Conservation (phyloP, 2,888 invertebrate species). For the Abrostola triplasia region DNA sequence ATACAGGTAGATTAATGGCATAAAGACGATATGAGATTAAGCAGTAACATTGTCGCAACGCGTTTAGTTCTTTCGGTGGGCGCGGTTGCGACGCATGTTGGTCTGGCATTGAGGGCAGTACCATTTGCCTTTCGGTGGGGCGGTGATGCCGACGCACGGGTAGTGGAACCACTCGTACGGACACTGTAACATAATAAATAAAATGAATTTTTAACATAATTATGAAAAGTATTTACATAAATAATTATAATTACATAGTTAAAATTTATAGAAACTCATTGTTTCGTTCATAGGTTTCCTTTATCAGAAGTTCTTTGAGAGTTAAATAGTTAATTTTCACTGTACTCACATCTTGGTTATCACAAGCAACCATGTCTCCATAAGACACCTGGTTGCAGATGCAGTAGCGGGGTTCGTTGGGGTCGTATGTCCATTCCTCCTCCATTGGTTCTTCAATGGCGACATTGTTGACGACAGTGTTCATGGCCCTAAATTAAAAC, state of each 20-base stretch:
- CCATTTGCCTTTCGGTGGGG: constrained; percentile 99
- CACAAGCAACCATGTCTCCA: constrained; percentile 99
- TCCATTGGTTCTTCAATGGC: constrained; percentile 87
- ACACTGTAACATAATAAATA: constrained; percentile 89
- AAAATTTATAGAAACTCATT: too few species aligned
- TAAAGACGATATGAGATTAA: constrained; percentile 45
- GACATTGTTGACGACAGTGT: constrained; percentile 86
- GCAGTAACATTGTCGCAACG: constrained; percentile 28
- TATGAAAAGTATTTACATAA: too few species aligned
- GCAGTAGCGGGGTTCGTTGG: constrained; percentile 98
- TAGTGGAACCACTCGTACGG: constrained; percentile 99
- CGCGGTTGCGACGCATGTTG: constrained; percentile 94
- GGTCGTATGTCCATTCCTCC: constrained; percentile 97
- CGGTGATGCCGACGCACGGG: constrained; percentile 98
- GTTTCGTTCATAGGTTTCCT: background rate
- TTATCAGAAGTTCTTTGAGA: background rate
- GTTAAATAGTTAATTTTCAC: background rate
- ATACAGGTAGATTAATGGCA: constrained; percentile 50
- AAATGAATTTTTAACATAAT: background rate
- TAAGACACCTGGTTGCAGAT: constrained; percentile 99
- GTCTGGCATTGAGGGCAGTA: constrained; percentile 98
- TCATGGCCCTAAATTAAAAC: constrained; percentile 71
- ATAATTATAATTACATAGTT: too few species aligned
- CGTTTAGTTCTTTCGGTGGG: constrained; percentile 92
- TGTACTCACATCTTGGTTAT: constrained; percentile 96